Evolutionary conservation across 2,113 vertebrate species (phyloP), one percentile per base, ranked within the genome.

Genomic region (Ginglymostoma cirratum): DNA sequence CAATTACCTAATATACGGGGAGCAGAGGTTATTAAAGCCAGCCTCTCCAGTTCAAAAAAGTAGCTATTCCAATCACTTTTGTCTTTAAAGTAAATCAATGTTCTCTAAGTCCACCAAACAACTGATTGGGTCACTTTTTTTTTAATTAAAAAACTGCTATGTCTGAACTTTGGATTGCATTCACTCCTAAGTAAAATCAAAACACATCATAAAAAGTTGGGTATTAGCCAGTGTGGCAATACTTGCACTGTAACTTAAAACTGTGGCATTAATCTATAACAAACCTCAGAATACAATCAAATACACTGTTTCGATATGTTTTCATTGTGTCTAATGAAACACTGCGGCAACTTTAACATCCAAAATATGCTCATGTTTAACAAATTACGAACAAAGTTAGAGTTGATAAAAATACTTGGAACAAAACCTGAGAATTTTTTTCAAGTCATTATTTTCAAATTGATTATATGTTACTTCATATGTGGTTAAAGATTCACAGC

Each of bases 221-320:
- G n/a, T 61, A 92, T 89, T 30, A 27, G 48, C 86, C 61, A 3
- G 34, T 65, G 10, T 92, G 55, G 52, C 89, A 92, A 38, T 66
- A 61, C 66, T 92, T 92, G 38, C 61, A 66, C 66, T 92, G 89
- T 92, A 92, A 92, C 55, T n/a, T 21, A 66, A 92, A 38, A 92
- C 34, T 23, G 89, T 66, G 89, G 4, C n/a, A 92, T 92, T 92
- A 92, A 66, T 92, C 55, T 66, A n/a, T 92, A 92, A 92, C 30
- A 92, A 87, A 24, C 52, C 42, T 61, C 87, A 55, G 61, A 92
- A 92, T 92, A 65, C 1, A 65, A 19, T 19, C 89, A 38, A 92
- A 66, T n/a, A 83, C 80, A 45, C 1, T 83, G 38, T 15, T 92
- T 66, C 87, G 38, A 90, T 38, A 21, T 34, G 17, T 66, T 92